Percentiles rank a stretch among this genome's conserved stretches.
These are phyloP conservation scores for Lutjanus erythropterus DNA, from an alignment of 2,113 vertebrate species.

Conservation along the genomic window DNA sequence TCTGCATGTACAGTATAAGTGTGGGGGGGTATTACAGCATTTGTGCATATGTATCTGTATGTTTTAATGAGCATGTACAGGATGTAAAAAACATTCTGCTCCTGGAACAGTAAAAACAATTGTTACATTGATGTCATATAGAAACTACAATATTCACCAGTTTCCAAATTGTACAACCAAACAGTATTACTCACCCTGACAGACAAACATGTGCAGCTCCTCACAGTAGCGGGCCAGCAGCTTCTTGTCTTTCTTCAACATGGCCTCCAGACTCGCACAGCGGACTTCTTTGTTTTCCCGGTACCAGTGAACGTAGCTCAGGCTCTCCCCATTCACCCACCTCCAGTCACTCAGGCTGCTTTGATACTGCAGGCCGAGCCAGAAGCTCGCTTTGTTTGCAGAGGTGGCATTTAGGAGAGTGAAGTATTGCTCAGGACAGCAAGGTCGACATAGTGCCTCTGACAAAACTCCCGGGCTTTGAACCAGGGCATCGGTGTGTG, in stretches of 20 bases:
- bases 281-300: conserved; percentile 10
- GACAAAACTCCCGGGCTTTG: conserved; percentile 54
- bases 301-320: conserved; percentile 49
- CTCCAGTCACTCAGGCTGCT: conserved; percentile 4
- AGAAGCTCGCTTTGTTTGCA: conserved; percentile 35
- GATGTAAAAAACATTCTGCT: neutral
- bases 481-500: conserved; percentile 44
- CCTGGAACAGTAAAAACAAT: neutral
- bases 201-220: conserved; percentile 39
- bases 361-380: conserved; percentile 51
- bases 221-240: conserved; percentile 51
- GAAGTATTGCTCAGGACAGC: conserved; percentile 57
- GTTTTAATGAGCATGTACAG: neutral
- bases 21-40: neutral
- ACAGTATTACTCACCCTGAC: conserved; percentile 50
- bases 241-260: conserved; percentile 37
- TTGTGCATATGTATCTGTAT: neutral
- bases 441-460: conserved; percentile 57
- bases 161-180: neutral
- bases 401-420: conserved; percentile 19
- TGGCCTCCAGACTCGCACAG: conserved; percentile 63
- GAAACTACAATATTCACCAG: neutral
- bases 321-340: conserved; percentile 47
- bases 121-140: neutral
- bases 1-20: too few species aligned